Base-by-base conservation (phyloP, 2,113 vertebrate species). In the Grus americana region DNA sequence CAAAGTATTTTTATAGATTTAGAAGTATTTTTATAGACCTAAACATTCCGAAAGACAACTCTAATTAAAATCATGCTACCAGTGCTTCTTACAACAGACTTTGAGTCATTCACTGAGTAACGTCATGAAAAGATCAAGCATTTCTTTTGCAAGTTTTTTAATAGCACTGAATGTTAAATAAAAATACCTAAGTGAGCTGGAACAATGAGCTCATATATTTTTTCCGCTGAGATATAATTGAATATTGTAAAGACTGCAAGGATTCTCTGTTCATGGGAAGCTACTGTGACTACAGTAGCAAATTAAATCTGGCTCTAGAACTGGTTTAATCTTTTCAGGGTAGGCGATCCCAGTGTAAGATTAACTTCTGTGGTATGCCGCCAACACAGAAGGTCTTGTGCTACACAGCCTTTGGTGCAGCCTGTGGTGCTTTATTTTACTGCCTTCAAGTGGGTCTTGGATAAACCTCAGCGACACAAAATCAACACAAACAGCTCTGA, bases 221-320 rank as follows among this genome's bases (percentile, higher is more conserved):
- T 94, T 92, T 79, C 29, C 4, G 2, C 17, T 44, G 59, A 83
- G 67, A 70, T 62, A 78, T 47, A 94, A 88, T 2, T 58, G 23
- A 70, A 55, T 73, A 82, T 50, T 73, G 55, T 70, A 78, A 84
- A 92, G 58, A 57, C 22, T 61, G 78, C 66, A 91, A 87, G 27
- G 42, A 79, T 94, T 80, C 42, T 94, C 62, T 92, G 29, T 58
- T 95, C 55, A 80, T 42, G 23, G 38, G 58, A 88, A 91, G 67
- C 54, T 91, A 79, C 80, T 95, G 80, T 85, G 74, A 84, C 86
- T 91, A 93, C 54, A 79, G 71, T 15, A 95, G 74, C 71, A 92
- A 91, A 85, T 91, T 62, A 96, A 85, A 95, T 90, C 58, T 94
- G 94, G 42, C 50, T 95, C 71, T 90, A 93, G 88, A 88, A 22